Evolutionary conservation across 2,113 vertebrate species (phyloP), one percentile per base, ranked within the genome.

Genomic region (Anoplopoma fimbria): DNA sequence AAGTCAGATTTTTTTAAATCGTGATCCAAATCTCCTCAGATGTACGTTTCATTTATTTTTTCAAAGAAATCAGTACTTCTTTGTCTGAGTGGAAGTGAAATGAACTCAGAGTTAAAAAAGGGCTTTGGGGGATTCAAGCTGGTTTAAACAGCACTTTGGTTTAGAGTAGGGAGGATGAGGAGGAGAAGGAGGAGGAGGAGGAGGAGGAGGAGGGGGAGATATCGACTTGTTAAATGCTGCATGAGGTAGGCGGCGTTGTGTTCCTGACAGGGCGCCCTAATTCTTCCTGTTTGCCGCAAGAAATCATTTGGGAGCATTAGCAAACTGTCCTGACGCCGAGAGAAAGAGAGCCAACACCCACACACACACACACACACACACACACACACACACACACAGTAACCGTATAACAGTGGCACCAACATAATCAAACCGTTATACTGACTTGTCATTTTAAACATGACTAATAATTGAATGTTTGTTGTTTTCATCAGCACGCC

Each of bases 211-310:
- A 9, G 4, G 14, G 27, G 57, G n/a, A 4, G 38, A 25, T 84
- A 85, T 85, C 12, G 88, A 91, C 75, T 75, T 90, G 83, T 82
- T 90, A 89, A 92, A 90, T 89, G 81, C 87, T 89, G 88, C 93
- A 89, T 91, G 89, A 90, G 84, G 77, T 21, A 72, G 86, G 72
- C 40, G 3, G 62, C 25, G 25, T 72, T 75, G 27, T 85, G 83
- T 78, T 78, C 74, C 33, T 74, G 65, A 65, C 60, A 27, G 36
- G 19, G 40, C 21, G 9, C 21, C 62, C 62, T 71, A 12, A 21
- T 60, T 79, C 73, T 77, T 75, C 53, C 60, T 86, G 70, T 47
- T 82, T 36, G 25, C 58, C 19, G 7, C 25, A 47, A 61, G 23
- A 73, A 75, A 60, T 67, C 36, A 75, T 80, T 75, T 71, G 51